A percentile compares a stretch with the other conserved stretches of the same genome.
phyloP scores from a whole-genome alignment of 2,113 vertebrate species.

The Mungos mungo region DNA sequence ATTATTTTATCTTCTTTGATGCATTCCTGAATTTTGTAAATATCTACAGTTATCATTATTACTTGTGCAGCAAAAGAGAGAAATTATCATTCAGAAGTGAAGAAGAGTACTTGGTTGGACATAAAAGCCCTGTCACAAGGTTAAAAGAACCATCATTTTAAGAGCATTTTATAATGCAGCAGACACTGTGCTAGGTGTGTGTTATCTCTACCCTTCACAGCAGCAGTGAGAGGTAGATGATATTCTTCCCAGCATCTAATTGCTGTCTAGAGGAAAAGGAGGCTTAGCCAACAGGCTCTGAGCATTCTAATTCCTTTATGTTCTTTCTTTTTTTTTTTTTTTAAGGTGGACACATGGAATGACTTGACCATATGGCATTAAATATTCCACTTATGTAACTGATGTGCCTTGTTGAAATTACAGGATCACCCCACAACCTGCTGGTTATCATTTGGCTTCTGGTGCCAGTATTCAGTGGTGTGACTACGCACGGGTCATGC shows the following conservation, averaged over 20 bases:
- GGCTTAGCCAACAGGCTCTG: background rate
- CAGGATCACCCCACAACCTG: background rate
- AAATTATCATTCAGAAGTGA: slow-evolving; percentile 12
- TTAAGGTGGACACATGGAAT: background rate
- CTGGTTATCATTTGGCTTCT: background rate
- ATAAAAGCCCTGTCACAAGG: background rate
- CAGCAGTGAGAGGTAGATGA: background rate
- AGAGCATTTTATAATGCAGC: background rate
- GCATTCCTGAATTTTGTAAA: background rate
- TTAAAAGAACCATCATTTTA: background rate
- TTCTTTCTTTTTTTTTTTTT: background rate
- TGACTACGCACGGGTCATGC: background rate
- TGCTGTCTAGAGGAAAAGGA: background rate
- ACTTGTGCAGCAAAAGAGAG: background rate
- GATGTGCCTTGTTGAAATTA: background rate
- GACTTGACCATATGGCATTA: background rate
- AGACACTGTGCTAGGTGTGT: background rate
- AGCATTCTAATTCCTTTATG: background rate
- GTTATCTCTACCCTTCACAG: background rate
- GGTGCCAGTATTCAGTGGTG: background rate
- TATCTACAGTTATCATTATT: background rate
- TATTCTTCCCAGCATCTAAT: background rate
- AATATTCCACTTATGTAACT: background rate
- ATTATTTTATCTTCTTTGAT: background rate
- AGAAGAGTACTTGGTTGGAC: background rate